Percentiles rank a stretch among this genome's conserved stretches.
These are phyloP conservation scores for Microtus ochrogaster DNA, from an alignment of 2,113 vertebrate species.

Conservation along the genomic window DNA sequence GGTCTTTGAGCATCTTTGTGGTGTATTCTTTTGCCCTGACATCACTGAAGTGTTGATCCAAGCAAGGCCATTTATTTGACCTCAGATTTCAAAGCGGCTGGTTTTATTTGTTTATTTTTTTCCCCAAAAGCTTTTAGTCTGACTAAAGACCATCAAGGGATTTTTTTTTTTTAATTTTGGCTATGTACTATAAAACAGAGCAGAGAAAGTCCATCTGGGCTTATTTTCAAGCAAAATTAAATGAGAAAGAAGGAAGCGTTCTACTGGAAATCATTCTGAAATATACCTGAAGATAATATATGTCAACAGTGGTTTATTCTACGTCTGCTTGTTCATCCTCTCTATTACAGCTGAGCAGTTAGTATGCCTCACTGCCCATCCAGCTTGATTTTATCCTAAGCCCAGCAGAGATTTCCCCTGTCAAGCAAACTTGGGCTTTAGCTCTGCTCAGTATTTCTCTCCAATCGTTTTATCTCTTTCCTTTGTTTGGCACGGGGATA, in stretches of 20 bases:
- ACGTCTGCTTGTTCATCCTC: conserved; percentile 73
- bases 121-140: conserved; percentile 69
- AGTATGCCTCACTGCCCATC: conserved; percentile 70
- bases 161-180: not conserved
- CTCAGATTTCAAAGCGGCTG: conserved; percentile 26
- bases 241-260: conserved; percentile 30
- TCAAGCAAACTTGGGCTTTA: conserved; percentile 66
- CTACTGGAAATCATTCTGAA: conserved; percentile 75
- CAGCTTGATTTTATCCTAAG: conserved; percentile 43
- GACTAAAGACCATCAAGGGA: conserved; percentile 67
- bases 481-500: conserved; percentile 75
- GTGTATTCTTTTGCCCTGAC: conserved; percentile 37
- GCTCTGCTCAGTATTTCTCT: conserved; percentile 80
- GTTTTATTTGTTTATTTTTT: conserved; percentile 35
- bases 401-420: conserved; percentile 71
- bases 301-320: conserved; percentile 70
- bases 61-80: conserved; percentile 35
- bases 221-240: conserved; percentile 58
- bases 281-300: conserved; percentile 35
- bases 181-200: conserved; percentile 26
- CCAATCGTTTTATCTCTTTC: conserved; percentile 75
- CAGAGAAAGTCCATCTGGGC: conserved; percentile 6
- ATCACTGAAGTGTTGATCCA: not conserved
- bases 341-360: conserved; percentile 49
- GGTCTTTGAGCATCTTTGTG: not conserved